These are phyloP conservation scores for Drosophila macrothrix DNA, from an alignment of 2,888 invertebrate species.

Conservation along the genomic window DNA sequence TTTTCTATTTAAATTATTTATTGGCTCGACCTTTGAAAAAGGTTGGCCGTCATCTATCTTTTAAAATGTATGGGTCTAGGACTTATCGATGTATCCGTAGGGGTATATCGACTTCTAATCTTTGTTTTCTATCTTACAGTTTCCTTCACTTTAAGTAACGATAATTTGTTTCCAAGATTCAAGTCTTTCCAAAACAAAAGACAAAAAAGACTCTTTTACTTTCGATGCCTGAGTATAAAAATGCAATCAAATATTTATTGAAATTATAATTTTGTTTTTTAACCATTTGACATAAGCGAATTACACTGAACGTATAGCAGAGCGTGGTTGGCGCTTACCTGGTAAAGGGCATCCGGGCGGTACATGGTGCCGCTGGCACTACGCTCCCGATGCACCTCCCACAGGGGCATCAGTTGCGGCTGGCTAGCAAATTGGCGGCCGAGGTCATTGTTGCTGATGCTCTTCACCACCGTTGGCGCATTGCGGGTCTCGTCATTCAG, in stretches of 20 bases:
- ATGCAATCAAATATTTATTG: not conserved
- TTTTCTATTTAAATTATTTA: too few species aligned
- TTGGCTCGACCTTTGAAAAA: too few species aligned
- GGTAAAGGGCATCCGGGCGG: conserved; percentile 95
- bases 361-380: conserved; percentile 92
- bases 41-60: not conserved
- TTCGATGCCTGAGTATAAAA: not conserved
- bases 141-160: not conserved
- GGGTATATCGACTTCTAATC: not conserved
- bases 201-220: not conserved
- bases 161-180: not conserved
- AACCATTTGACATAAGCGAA: not conserved
- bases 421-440: conserved; percentile 89
- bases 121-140: not conserved
- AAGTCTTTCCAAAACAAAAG: not conserved
- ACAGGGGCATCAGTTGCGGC: conserved; percentile 85
- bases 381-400: conserved; percentile 73
- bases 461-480: conserved; percentile 46
- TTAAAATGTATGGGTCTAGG: not conserved
- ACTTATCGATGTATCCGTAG: not conserved
- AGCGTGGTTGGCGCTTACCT: conserved; percentile 86
- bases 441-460: conserved; percentile 78
- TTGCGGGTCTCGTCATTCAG: conserved; percentile 64
- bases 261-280: not conserved
- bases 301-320: not conserved